A percentile compares a stretch with the other conserved stretches of the same genome.
These are phyloP conservation scores for Polyploca ridens DNA, from an alignment of 2,888 invertebrate species.

Conservation along the genomic window DNA sequence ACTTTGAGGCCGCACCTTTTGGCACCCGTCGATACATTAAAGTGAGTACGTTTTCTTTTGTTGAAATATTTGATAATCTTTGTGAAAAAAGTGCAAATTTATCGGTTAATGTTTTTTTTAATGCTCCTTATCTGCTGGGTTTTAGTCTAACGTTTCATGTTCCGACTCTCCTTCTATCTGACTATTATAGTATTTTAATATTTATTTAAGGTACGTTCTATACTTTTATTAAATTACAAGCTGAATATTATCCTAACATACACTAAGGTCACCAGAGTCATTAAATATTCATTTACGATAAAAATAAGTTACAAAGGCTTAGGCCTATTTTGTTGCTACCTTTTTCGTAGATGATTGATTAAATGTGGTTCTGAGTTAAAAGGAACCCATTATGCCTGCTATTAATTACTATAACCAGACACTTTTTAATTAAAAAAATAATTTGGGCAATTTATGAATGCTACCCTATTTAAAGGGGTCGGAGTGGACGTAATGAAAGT, in stretches of 20 bases:
- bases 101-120: neutral
- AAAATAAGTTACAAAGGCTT: neutral
- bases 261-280: neutral
- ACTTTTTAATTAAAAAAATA: constrained; percentile 5
- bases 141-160: neutral
- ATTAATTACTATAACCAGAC: neutral
- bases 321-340: neutral
- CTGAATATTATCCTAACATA: neutral
- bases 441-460: neutral
- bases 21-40: constrained; percentile 52
- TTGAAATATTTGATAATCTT: constrained; percentile 36
- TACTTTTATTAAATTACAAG: neutral
- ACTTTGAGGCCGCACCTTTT: constrained; percentile 53
- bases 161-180: neutral
- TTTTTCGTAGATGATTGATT: constrained; percentile 5
- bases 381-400: constrained; percentile 1
- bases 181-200: too few species aligned
- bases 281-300: constrained; percentile 9
- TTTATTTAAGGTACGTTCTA: too few species aligned
- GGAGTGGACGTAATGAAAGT: constrained; percentile 30
- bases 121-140: neutral
- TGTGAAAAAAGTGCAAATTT: neutral
- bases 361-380: constrained; percentile 1
- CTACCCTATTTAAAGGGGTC: neutral
- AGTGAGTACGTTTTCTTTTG: constrained; percentile 66